Conservation (phyloP, 2,888 invertebrate genomes). For the Rhamphomyia laevipes region DNA sequence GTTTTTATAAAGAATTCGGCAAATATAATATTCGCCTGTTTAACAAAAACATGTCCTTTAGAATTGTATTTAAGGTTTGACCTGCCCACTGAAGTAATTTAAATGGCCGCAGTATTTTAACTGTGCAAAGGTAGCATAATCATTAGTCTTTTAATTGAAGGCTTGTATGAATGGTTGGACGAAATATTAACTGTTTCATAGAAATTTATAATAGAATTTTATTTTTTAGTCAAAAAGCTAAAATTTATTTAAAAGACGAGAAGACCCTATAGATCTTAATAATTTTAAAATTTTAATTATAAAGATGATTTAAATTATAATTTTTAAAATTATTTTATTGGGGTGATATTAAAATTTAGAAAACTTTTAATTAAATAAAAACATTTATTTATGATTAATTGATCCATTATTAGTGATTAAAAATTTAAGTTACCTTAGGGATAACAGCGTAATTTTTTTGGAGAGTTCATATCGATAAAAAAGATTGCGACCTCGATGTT, state of each 20-base stretch:
- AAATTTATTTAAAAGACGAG: conserved; percentile 56
- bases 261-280: conserved; percentile 69
- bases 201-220: conserved; percentile 42
- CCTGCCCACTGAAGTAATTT: conserved; percentile 60
- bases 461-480: conserved; percentile 60
- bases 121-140: conserved; percentile 75
- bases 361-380: conserved; percentile 42
- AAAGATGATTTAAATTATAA: conserved; percentile 30
- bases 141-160: conserved; percentile 67
- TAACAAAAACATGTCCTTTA: conserved; percentile 67
- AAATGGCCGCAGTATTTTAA: conserved; percentile 69
- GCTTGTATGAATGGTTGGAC: conserved; percentile 66
- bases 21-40: conserved; percentile 56
- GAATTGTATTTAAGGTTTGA: conserved; percentile 49
- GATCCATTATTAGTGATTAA: conserved; percentile 49
- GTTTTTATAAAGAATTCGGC: conserved; percentile 50
- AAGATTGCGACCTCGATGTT: conserved; percentile 82
- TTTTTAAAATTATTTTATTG: conserved; percentile 44
- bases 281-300: conserved; percentile 33
- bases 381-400: conserved; percentile 38
- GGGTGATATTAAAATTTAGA: conserved; percentile 50
- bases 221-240: conserved; percentile 53
- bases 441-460: conserved; percentile 74
- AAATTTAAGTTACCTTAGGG: conserved; percentile 69
- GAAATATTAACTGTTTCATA: conserved; percentile 49